Evolutionary conservation across 1,140 invertebrate species (phyloP), one percentile per base, ranked within the genome.

Genomic region (Phenacoccus solenopsis): DNA sequence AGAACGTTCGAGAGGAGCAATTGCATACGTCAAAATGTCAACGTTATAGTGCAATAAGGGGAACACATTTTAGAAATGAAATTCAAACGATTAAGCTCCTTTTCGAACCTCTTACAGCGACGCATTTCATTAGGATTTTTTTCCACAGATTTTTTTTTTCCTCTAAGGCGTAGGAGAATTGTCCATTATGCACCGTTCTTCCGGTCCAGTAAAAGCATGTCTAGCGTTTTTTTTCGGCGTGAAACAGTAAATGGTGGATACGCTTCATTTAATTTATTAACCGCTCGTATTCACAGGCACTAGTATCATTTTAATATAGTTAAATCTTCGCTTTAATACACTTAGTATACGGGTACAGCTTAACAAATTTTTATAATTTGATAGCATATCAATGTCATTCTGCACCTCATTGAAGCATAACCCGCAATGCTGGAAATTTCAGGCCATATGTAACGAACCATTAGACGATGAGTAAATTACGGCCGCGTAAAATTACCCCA

Each of bases 301-400:
- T 64, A 4, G 59, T 64, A 64, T 64, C 59, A 64, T 64, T 64
- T 64, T 64, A 64, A 64, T 64, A 64, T 64, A 24, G 9, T 5
- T 59, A 59, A 59, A 59, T 59, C 56, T 59, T 59, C 56, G 56
- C 56, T 59, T 64, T 24, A 64, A 25, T 64, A 10, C 25, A 24
- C 25, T 64, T 22, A 64, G n/a, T n/a, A n/a, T n/a, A n/a, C n/a
- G n/a, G n/a, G n/a, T n/a, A n/a, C 25, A 64, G 59, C 59, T 64
- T 64, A 64, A 64, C 59, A 64, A 64, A 64, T 64, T 64, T 64
- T 59, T 7, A 64, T 64, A 64, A 64, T 64, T 64, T 64, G 20
- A 64, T 64, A 49, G 38, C 20, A n/a, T 49, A 49, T 49, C 38
- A 32, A 32, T 32, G 30, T 32, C 30, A 49, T 49, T 49, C 5